A percentile compares a stretch with the other conserved stretches of the same genome.
Conservation (phyloP, 2,797 vertebrate genomes). For the Sebastes iracundus region DNA sequence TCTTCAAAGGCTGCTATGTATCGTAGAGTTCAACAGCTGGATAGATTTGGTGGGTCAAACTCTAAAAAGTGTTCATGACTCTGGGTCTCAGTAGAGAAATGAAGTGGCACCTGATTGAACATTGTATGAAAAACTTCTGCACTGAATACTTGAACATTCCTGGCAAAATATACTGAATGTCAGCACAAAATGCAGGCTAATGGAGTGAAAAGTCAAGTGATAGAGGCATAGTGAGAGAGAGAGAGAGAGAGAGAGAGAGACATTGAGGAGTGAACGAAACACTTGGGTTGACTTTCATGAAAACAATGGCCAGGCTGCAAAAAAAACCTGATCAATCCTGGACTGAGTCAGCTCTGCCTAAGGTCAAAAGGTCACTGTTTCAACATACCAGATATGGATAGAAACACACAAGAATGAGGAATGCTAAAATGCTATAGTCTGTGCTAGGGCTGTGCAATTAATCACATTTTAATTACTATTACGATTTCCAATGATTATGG, state of each 20-base stretch:
- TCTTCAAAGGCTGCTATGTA: not conserved
- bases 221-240: not conserved
- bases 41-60: not conserved
- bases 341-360: not conserved
- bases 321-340: not conserved
- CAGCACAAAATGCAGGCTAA: slow-evolving; percentile 17
- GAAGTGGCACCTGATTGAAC: not conserved
- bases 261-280: not conserved
- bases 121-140: not conserved
- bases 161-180: not conserved
- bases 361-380: not conserved
- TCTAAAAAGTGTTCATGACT: not conserved
- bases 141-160: not conserved
- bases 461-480: no score
- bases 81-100: not conserved
- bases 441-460: not conserved
- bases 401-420: not conserved
- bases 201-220: slow-evolving; percentile 25
- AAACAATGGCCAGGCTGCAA: not conserved
- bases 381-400: not conserved
- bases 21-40: not conserved
- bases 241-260: not conserved
- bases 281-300: not conserved
- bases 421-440: not conserved
- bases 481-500: no score